Base-by-base conservation (phyloP, 2,797 vertebrate genomes). In the Capromys pilorides region DNA sequence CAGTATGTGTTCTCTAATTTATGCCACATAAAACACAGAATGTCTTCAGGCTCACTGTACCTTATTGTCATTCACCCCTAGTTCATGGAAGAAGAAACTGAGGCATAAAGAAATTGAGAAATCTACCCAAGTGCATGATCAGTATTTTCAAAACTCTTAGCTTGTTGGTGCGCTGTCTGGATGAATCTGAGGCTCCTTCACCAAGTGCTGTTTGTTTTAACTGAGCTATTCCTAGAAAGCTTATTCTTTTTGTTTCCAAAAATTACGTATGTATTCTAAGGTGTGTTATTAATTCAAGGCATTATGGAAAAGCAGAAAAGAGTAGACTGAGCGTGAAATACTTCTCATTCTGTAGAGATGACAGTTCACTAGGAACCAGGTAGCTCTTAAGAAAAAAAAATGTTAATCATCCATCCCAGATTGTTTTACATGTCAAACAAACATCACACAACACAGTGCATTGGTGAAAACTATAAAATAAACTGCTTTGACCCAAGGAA, bases 341-440 rank as follows among this genome's bases (percentile, higher is more conserved):
- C 24, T 62, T 87, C 73, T 94, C 45, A 26, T 86, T 45, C 62
- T 28, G 11, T 0, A 85, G 36, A 86, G n/a, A 66, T 11, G 61
- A 45, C 45, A 39, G 22, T 81, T 90, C 90, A 71, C 7, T 18
- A 9, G 39, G 31, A 18, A 0, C 19, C 31, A 90, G 21, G 45
- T 71, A 84, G 14, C 41, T 11, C 36, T 82, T 51, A 67, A 51
- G 61, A 61, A 9, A 62, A 61, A 88, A 88, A 81, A 61, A 75
- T 62, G 22, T 49, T 57, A 75, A 75, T 26, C 78, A 79, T 2
- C 2, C 24, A 94, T 73, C 26, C 36, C 22, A 12, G 12, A 3
- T 73, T 24, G 77, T 21, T 77, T 83, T 88, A 64, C 66, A 77
- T 41, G 88, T 90, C 90, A 96, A 73, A 80, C 24, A 92, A 93